Conservation (phyloP, 2,113 vertebrate species). For the Pangasianodon hypophthalmus region DNA sequence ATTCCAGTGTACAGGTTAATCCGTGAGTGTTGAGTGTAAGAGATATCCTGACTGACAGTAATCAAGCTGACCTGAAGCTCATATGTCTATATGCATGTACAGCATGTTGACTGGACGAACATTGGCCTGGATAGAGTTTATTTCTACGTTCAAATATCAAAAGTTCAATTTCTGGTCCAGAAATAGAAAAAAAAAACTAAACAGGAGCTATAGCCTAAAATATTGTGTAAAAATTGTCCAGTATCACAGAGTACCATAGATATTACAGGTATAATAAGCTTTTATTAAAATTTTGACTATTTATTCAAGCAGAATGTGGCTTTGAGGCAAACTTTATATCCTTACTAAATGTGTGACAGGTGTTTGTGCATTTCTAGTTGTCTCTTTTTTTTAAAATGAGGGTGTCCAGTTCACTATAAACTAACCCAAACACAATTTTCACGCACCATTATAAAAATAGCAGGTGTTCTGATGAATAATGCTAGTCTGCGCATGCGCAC, state of each 20-base stretch:
- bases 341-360: not conserved
- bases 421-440: not conserved
- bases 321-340: not conserved
- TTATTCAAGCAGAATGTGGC: not conserved
- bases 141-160: not conserved
- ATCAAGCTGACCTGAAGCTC: constrained; percentile 8
- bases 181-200: not conserved
- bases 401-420: not conserved
- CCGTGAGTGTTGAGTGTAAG: not conserved
- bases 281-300: not conserved
- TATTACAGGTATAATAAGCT: not conserved
- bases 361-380: not conserved
- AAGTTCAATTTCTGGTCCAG: not conserved
- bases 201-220: not conserved
- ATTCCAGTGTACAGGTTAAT: not conserved
- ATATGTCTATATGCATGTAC: not conserved
- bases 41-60: not conserved
- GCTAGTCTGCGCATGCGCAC: not conserved
- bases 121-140: not conserved
- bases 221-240: not conserved
- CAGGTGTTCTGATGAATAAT: not conserved
- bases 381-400: not conserved
- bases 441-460: not conserved
- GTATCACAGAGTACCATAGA: not conserved
- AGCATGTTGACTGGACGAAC: not conserved